Conservation (phyloP, 2,797 vertebrate species). For the Epinephelus awoara region DNA sequence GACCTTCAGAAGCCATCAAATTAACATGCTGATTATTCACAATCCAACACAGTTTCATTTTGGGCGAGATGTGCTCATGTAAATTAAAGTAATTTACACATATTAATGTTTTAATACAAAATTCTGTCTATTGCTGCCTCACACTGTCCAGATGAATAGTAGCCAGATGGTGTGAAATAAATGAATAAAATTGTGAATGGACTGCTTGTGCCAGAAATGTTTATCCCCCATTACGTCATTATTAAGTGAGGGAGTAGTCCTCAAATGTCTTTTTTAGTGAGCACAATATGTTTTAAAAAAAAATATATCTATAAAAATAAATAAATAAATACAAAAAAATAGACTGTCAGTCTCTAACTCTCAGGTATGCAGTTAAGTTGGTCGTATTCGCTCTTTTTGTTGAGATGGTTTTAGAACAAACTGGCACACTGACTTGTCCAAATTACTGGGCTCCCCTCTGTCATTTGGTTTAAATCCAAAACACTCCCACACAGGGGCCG, state of each 20-base stretch:
- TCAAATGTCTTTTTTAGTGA: not conserved
- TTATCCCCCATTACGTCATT: constrained; percentile 32
- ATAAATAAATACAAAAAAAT: no score
- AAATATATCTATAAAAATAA: no score
- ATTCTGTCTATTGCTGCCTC: constrained; percentile 38
- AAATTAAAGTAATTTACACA: constrained; percentile 69
- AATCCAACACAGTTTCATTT: constrained; percentile 60
- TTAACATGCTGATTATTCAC: constrained; percentile 59
- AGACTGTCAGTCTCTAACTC: no score
- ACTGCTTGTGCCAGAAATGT: constrained; percentile 39
- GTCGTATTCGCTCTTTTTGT: no score
- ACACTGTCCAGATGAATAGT: constrained; percentile 43
- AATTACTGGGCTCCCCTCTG: no score
- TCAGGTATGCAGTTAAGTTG: no score
- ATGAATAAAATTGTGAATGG: constrained; percentile 46
- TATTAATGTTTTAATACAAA: constrained; percentile 60
- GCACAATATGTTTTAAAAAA: not conserved
- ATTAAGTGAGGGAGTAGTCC: constrained; percentile 24
- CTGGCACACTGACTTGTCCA: no score
- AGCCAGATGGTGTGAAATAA: constrained; percentile 63
- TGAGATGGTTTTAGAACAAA: no score
- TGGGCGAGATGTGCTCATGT: constrained; percentile 64
- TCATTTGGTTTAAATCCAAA: no score
- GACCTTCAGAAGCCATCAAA: constrained; percentile 48
- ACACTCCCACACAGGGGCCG: no score